Evolutionary conservation across 2,797 vertebrate genomes (phyloP), one percentile per base, ranked within the genome.

Genomic region (Scyliorhinus canicula): DNA sequence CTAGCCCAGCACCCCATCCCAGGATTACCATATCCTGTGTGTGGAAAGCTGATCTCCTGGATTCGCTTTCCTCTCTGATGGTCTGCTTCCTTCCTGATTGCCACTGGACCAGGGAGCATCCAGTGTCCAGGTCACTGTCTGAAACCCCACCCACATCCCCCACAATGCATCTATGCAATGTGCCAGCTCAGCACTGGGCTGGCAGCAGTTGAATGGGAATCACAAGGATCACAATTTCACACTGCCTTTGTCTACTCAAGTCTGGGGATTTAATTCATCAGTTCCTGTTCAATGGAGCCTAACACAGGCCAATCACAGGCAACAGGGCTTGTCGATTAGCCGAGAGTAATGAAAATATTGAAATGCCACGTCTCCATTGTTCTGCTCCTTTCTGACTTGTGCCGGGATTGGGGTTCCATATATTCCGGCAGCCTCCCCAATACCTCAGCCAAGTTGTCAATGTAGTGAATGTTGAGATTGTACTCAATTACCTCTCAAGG

Each of bases 101-200:
- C n/a, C 55, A 31, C 52, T 24, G 60, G 26, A 19, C 12, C 35
- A 55, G 11, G 50, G 40, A 35, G 28, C 50, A 11, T 6, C 31
- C 11, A 21, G 79, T 24, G 19, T n/a, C 19, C 79, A 24, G 44
- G 40, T 1, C 50, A 11, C 40, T 2, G 35, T 11, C n/a, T 65
- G n/a, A 65, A 44, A 63, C 7, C 90, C 24, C 63, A 65, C n/a
- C 90, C 90, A 93, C n/a, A 35, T n/a, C 52, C 4, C 52, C n/a
- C 86, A 90, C 52, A 57, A 90, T 88, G 55, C 4, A 2, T 52
- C 52, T 88, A 40, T 26, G 9, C 44, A 88, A 60, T 60, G 14
- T 65, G 90, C 90, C n/a, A 63, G 19, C 35, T 93, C 90, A 93
- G 90, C 90, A 93, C 60, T 12, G 24, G 90, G n/a, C 60, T 63